A percentile compares a stretch with the other conserved stretches of the same genome.
These are phyloP conservation scores for Cenopis cana DNA, from an alignment of 2,888 invertebrate genomes.

Conservation along the genomic window DNA sequence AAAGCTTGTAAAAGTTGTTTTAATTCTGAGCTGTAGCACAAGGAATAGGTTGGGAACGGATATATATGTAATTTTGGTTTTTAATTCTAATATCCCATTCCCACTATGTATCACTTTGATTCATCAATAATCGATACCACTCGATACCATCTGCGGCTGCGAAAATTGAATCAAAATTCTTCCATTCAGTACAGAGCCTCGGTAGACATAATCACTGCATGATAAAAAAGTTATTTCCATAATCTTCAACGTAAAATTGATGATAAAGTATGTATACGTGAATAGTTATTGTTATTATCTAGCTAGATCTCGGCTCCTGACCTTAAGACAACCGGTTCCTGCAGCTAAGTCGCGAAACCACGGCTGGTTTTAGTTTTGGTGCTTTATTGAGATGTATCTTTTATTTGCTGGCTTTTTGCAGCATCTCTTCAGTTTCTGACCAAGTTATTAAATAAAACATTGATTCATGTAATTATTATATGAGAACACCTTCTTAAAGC, in stretches of 20 bases:
- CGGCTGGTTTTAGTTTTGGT: slow-evolving; percentile 20
- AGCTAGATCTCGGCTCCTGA: slow-evolving; percentile 39
- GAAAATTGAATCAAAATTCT: no score
- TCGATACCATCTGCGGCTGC: no score
- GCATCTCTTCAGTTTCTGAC: no score
- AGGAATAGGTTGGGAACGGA: no score
- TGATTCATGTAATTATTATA: neutral
- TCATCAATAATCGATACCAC: no score
- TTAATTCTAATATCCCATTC: no score
- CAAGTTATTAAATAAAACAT: neutral
- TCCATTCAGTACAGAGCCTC: neutral
- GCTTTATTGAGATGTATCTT: slow-evolving; percentile 7
- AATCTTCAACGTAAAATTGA: neutral
- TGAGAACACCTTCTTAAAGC: neutral
- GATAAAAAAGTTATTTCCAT: neutral
- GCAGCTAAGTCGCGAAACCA: slow-evolving; percentile 21
- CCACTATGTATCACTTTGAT: no score
- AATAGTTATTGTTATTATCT: slow-evolving; percentile 30
- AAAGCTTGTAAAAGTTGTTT: no score
- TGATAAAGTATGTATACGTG: neutral
- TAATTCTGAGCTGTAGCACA: no score
- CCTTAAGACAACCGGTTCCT: slow-evolving; percentile 39
- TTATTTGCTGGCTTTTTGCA: neutral
- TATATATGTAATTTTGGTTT: no score
- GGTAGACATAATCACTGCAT: neutral